Evolutionary conservation across 2,888 invertebrate species (phyloP).

Genomic region (Heliconius aoede): DNA sequence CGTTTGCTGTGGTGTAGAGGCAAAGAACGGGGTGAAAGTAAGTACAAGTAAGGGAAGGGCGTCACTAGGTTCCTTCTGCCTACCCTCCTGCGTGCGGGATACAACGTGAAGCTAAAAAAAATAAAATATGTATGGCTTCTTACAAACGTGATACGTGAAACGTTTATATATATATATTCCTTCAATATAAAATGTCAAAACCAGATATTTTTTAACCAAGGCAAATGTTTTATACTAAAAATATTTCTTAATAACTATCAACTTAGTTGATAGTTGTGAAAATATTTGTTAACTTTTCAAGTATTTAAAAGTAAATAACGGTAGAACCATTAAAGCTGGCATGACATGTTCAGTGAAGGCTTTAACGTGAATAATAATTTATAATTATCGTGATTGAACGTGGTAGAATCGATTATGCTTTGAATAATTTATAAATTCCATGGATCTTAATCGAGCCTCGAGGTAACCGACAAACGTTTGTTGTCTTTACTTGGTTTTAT

Average conservation of each 20-base stretch:
- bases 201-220: background rate
- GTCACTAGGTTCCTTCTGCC: no score
- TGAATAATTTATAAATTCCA: slow-evolving; percentile 44
- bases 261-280: background rate
- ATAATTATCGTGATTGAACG: slow-evolving; percentile 37
- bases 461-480: slow-evolving; percentile 32
- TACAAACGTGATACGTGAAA: no score
- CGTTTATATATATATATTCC: no score
- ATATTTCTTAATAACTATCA: background rate
- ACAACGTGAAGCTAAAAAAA: no score
- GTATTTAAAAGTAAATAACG: background rate
- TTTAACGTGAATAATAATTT: slow-evolving; percentile 40
- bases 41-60: no score
- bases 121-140: no score
- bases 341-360: slow-evolving; percentile 26
- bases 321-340: slow-evolving; percentile 15
- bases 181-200: background rate
- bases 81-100: no score
- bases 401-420: slow-evolving; percentile 35
- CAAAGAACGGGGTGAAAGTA: no score
- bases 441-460: slow-evolving; percentile 33
- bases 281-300: background rate
- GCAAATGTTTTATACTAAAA: background rate
- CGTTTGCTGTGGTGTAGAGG: no score
- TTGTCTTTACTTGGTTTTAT: no score